These are phyloP conservation scores for Dicentrarchus labrax DNA, from an alignment of 2,113 vertebrate genomes.

Conservation along the genomic window DNA sequence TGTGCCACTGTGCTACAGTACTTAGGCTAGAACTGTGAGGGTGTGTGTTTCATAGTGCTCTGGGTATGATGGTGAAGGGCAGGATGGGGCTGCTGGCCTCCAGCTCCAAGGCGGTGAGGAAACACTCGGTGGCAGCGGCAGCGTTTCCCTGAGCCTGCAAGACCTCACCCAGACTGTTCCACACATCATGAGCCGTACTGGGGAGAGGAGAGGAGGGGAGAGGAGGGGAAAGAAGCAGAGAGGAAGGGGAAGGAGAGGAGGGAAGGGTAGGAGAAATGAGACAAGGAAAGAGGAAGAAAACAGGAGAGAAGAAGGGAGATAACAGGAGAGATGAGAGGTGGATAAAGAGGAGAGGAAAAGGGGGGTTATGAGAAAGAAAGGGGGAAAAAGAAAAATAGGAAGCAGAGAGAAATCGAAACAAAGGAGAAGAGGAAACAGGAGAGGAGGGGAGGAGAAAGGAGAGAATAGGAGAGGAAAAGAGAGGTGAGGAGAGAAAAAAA, in stretches of 20 bases:
- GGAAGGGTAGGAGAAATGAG: no score
- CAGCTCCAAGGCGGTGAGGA: constrained; percentile 96
- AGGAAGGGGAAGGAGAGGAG: neutral
- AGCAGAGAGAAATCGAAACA: no score
- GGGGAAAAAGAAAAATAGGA: neutral
- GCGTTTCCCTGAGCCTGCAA: constrained; percentile 96
- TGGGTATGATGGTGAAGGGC: constrained; percentile 97
- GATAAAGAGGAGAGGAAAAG: no score
- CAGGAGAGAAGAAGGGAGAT: neutral
- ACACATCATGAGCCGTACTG: constrained; percentile 95
- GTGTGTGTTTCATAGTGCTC: constrained; percentile 87
- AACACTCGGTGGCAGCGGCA: constrained; percentile 94
- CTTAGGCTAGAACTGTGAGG: neutral
- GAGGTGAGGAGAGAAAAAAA: neutral
- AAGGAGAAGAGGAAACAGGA: neutral
- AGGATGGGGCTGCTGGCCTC: constrained; percentile 97
- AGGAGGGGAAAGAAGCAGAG: no score
- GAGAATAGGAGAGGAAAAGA: no score
- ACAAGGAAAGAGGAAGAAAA: rapidly evolving
- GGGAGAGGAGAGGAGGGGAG: neutral
- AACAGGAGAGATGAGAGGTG: neutral
- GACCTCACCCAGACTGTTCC: constrained; percentile 98
- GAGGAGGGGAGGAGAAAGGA: no score
- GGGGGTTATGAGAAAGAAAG: neutral
- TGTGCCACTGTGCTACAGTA: constrained; percentile 40